These are phyloP conservation scores for Epistrophe eligans DNA, from an alignment of 2,888 invertebrate species.

Conservation along the genomic window DNA sequence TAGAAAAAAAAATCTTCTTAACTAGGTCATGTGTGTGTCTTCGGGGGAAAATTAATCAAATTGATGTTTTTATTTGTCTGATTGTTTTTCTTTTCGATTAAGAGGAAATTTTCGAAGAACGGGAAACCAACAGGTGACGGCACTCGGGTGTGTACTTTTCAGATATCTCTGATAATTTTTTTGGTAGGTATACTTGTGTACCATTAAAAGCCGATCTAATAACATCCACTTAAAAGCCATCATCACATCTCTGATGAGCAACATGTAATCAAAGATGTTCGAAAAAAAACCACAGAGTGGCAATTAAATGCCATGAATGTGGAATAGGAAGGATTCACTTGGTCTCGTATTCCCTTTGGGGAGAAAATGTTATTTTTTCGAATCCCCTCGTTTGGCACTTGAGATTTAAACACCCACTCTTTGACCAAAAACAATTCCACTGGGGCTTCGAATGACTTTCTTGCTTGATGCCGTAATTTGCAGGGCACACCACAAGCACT, in stretches of 20 bases:
- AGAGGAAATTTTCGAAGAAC: background rate
- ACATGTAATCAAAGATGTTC: conserved; percentile 42
- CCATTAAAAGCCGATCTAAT: conserved; percentile 35
- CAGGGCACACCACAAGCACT: conserved; percentile 24
- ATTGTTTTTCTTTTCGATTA: background rate
- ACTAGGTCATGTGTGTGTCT: conserved; percentile 38
- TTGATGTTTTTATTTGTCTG: conserved; percentile 13
- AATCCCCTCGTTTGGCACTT: conserved; percentile 15
- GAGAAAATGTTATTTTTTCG: background rate
- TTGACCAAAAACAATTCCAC: conserved; percentile 8
- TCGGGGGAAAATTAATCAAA: conserved; percentile 25
- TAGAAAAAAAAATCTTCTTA: conserved; percentile 3
- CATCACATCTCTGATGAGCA: conserved; percentile 38
- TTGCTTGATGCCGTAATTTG: conserved; percentile 60
- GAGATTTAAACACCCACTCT: conserved; percentile 9
- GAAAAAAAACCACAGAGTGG: background rate
- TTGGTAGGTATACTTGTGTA: background rate
- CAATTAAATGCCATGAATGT: conserved; percentile 50
- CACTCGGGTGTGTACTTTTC: conserved; percentile 19
- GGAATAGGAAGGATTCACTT: conserved; percentile 24
- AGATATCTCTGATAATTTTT: conserved; percentile 25
- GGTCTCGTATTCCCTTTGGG: background rate
- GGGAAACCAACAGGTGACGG: conserved; percentile 24
- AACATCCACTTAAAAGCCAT: conserved; percentile 35
- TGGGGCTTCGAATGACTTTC: background rate